These are phyloP conservation scores for Zonitis immaculata DNA, from an alignment of 2,888 invertebrate genomes.

Conservation along the genomic window DNA sequence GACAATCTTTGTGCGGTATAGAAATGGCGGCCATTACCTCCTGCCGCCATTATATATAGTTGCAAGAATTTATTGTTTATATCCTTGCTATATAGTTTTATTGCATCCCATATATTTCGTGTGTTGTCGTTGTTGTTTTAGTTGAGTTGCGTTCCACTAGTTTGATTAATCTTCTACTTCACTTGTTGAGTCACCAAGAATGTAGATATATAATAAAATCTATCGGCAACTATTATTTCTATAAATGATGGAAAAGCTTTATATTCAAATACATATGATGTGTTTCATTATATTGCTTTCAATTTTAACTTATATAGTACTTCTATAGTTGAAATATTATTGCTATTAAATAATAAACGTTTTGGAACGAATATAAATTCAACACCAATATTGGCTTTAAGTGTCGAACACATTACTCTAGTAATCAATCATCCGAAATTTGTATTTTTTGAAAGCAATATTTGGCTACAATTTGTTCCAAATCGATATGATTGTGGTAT, in stretches of 20 bases:
- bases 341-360: not conserved
- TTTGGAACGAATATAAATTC: not conserved
- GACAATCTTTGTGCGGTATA: not conserved
- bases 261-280: no score
- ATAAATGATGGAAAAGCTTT: no score
- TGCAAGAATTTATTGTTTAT: constrained; percentile 16
- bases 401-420: constrained; percentile 3
- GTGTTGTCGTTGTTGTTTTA: constrained; percentile 13
- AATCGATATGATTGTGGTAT: not conserved
- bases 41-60: constrained; percentile 11
- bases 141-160: constrained; percentile 11
- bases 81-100: constrained; percentile 19
- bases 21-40: constrained; percentile 16
- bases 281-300: not conserved
- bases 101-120: constrained; percentile 21
- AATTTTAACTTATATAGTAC: no score
- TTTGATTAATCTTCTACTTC: constrained; percentile 25
- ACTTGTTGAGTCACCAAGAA: constrained; percentile 23
- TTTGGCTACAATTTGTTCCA: not conserved
- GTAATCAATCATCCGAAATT: not conserved
- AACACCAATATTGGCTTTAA: constrained; percentile 2
- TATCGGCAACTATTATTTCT: not conserved
- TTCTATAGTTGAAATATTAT: no score
- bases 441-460: not conserved
- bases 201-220: no score